These are phyloP conservation scores for Carassius carassius DNA, from an alignment of 2,113 vertebrate genomes.

Conservation along the genomic window DNA sequence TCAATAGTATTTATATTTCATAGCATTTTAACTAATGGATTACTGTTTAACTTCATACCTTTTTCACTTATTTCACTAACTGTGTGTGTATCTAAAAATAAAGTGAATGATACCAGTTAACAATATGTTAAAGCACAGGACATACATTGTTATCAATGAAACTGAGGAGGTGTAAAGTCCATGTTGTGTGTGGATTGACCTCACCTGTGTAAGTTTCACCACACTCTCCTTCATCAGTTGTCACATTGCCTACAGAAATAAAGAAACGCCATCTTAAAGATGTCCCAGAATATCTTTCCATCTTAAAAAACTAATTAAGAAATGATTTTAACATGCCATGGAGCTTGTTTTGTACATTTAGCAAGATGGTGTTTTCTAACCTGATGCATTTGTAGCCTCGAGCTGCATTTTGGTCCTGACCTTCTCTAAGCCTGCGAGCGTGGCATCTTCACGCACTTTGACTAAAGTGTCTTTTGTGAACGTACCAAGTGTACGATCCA, in stretches of 20 bases:
- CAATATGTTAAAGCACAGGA: not conserved
- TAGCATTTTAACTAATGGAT: not conserved
- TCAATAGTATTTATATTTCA: not conserved
- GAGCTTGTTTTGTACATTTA: not conserved
- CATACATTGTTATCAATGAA: constrained; percentile 4
- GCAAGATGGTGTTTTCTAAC: constrained; percentile 38
- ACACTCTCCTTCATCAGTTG: constrained; percentile 1
- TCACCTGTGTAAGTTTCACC: constrained; percentile 31
- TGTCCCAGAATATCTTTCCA: no score
- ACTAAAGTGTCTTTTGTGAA: constrained; percentile 64
- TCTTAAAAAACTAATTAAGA: not conserved
- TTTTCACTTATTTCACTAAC: not conserved
- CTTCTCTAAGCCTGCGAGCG: constrained; percentile 70
- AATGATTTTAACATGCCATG: not conserved
- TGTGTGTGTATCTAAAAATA: constrained; percentile 2
- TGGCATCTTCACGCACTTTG: constrained; percentile 69
- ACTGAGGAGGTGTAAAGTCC: not conserved
- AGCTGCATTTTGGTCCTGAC: constrained; percentile 67
- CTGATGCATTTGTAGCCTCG: constrained; percentile 49
- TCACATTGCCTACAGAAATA: constrained; percentile 1
- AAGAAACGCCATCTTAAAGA: not conserved
- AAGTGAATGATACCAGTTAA: not conserved
- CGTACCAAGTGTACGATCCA: constrained; percentile 60
- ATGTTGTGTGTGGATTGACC: not conserved
- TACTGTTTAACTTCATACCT: not conserved